A percentile compares a stretch with the other conserved stretches of the same genome.
Evolutionary conservation across 2,797 vertebrate species (phyloP).

Genomic region (Tokudaia tokunoshimensis): DNA sequence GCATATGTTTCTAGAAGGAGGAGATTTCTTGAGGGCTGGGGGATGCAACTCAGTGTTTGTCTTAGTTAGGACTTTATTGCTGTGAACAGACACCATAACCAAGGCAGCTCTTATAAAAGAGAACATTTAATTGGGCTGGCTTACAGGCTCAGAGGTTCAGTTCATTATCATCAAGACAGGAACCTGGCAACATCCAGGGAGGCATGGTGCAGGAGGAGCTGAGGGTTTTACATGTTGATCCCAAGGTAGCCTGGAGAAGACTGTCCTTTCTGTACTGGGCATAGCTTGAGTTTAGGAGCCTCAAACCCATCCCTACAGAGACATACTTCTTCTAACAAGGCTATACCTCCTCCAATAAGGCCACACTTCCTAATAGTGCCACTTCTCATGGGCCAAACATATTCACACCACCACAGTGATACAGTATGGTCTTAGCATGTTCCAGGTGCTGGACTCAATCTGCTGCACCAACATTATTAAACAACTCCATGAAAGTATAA

Average conservation of each 20-base stretch:
- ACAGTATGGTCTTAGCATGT: not conserved
- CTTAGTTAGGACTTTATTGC: not conserved
- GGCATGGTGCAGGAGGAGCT: not conserved
- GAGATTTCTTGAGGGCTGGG: not conserved
- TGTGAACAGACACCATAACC: not conserved
- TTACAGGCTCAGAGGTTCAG: not conserved
- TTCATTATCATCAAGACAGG: not conserved
- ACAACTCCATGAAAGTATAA: not conserved
- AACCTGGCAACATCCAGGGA: not conserved
- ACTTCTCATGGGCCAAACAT: not conserved
- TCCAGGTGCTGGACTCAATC: not conserved
- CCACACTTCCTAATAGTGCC: not conserved
- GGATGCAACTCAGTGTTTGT: not conserved
- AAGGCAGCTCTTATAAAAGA: not conserved
- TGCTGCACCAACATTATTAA: not conserved
- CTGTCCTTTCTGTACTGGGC: not conserved
- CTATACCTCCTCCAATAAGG: not conserved
- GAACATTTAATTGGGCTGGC: not conserved
- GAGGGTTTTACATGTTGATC: not conserved
- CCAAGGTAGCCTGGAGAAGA: not conserved
- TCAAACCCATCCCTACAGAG: not conserved
- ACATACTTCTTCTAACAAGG: not conserved
- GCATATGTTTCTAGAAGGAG: not conserved
- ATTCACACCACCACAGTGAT: not conserved
- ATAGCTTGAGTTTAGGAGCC: not conserved